Base-by-base conservation (phyloP, 2,797 vertebrate species). In the Eupleurogrammus muticus region DNA sequence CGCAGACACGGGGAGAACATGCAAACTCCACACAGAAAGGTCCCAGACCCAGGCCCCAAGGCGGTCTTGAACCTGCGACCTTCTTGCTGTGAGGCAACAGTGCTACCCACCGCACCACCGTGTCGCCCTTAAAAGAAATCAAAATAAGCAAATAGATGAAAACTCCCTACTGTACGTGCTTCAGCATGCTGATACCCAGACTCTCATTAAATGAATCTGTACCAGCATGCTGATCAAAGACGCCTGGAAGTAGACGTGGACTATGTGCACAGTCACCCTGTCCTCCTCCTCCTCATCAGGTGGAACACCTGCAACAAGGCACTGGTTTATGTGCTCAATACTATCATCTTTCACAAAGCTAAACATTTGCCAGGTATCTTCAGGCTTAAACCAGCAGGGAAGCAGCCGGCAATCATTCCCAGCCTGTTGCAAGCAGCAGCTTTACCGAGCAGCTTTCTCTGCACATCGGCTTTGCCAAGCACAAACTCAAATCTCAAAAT, bases 301-400 rank as follows among this genome's bases (percentile, higher is more conserved):
- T 66, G 24, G 8, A 24, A 72, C 46, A 82, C 72, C 77, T 75
- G 57, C 1, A 66, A 56, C 28, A 72, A 32, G 59, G 48, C 52
- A 47, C 38, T 34, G 32, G 46, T 56, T 75, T 70, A 28, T 62
- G 46, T 1, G 9, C 36, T 63, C 68, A 49, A 53, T 66, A 60
- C 59, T 47, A 32, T 63, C 59, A 64, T 82, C 70, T 65, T 69
- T 58, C 56, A 70, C 72, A 79, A 64, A 56, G 40, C 48, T 73
- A 70, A 82, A 56, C 68, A 14, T 23, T 59, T 70, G 65, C 71
- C 73, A 70, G 60, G 73, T 83, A 60, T 81, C 65, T 73, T 47
- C 34, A 64, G 76, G 75, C 62, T 73, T 21, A 64, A 76, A 68
- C 35, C 35, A 47, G 65, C 48, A 81, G 44, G 16, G 72, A 79